Conservation (phyloP, 53 echinoderm and acorn worm species). For the Arbacia lixula region DNA sequence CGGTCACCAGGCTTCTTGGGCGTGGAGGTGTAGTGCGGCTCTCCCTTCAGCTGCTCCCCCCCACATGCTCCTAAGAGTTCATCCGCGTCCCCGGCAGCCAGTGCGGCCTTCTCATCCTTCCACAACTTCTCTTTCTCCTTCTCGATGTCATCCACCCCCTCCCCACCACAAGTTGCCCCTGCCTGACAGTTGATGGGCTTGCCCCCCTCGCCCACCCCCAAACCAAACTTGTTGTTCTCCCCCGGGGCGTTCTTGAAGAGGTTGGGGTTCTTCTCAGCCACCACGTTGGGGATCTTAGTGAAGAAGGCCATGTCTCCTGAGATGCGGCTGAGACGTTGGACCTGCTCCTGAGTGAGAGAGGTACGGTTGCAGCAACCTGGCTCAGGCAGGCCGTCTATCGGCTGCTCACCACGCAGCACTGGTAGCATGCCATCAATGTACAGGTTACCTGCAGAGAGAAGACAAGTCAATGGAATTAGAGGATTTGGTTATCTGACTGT, state of each 20-base stretch:
- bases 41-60: not conserved
- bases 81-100: not conserved
- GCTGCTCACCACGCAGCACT: slow-evolving; percentile 13
- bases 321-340: slow-evolving; percentile 41
- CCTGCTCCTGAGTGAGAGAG: slow-evolving; percentile 41
- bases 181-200: slow-evolving; percentile 21
- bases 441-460: slow-evolving; percentile 30
- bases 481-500: no score
- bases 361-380: slow-evolving; percentile 5
- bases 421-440: slow-evolving; percentile 43
- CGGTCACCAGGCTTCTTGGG: slow-evolving; percentile 4
- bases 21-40: slow-evolving; percentile 8
- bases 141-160: not conserved
- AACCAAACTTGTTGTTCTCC: slow-evolving; percentile 15
- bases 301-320: slow-evolving; percentile 54
- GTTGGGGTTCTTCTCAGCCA: slow-evolving; percentile 40
- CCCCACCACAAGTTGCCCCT: not conserved
- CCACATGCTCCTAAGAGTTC: slow-evolving; percentile 45
- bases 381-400: slow-evolving; percentile 33
- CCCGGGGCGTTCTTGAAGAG: slow-evolving; percentile 22
- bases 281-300: slow-evolving; percentile 24
- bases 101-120: not conserved
- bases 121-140: not conserved
- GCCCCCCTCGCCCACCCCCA: not conserved
- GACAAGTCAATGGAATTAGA: no score